Evolutionary conservation across 2,888 invertebrate genomes (phyloP), one percentile per base, ranked within the genome.

Genomic region (Drosophila subsilvestris): DNA sequence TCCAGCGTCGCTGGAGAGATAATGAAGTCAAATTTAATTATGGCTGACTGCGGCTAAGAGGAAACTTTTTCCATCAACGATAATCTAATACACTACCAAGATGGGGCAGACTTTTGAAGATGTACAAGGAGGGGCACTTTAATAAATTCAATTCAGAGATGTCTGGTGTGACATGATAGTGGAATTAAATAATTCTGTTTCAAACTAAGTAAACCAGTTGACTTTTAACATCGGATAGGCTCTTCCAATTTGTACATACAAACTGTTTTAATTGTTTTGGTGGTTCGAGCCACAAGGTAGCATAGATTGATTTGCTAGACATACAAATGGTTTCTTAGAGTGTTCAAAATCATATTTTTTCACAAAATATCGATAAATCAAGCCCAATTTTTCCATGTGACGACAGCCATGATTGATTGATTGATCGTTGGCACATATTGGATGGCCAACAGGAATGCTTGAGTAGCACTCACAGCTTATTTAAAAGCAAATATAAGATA

Each of bases 11-110:
- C 75, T 66, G 78, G 48, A 22, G 47, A 44, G 76, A 70, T 71
- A 73, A 79, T 88, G 76, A 74, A 79, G 70, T 53, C 29, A 56
- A 74, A 79, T 61, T 76, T 72, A 76, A 86, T 88, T 74, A 71
- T 43, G n/a, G 47, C 18, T 29, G 59, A 49, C 48, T 47, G 69
- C 20, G 20, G 37, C 22, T 4, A 17, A 17, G 45, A 32, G 45
- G 10, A 25, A 45, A 44, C 63, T 62, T 63, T 62, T 47, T 18
- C 50, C 70, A 55, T 51, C 45, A 44, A 25, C 5, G 37, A 29
- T 1, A 10, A 55, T 55, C 18, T 22, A 42, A 55, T 22, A 47
- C 32, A 42, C 45, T 10, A 8, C 17, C 20, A 22, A 17, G 56
- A 47, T 55, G 69, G n/a, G 17, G 3, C 4, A 10, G 32, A n/a